Percentiles rank a stretch among this genome's conserved stretches.
Conservation (phyloP, 2,797 vertebrate genomes). For the Distichodus sexfasciatus region DNA sequence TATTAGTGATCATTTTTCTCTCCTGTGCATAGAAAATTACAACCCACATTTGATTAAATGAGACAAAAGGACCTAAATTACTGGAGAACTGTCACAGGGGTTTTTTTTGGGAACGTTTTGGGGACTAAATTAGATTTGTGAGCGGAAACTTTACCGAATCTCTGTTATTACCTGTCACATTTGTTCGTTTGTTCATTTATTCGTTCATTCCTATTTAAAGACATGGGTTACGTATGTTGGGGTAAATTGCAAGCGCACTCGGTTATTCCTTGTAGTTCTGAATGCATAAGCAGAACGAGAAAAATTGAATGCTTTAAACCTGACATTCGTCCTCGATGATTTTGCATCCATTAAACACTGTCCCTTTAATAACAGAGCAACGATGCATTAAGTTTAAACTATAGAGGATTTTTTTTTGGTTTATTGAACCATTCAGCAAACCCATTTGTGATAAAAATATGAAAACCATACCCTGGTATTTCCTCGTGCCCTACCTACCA, state of each 20-base stretch:
- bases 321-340: no score
- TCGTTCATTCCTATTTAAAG: not conserved
- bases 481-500: constrained; percentile 17
- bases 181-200: not conserved
- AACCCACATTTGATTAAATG: not conserved
- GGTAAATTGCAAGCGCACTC: no score
- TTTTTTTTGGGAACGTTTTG: not conserved
- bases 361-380: no score
- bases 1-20: constrained; percentile 21
- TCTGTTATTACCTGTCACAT: not conserved
- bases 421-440: no score
- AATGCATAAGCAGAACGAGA: no score
- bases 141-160: not conserved
- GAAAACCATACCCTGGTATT: constrained; percentile 3
- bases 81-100: not conserved
- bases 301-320: no score
- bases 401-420: no score
- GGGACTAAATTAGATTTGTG: not conserved
- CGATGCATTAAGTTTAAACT: no score
- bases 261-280: no score
- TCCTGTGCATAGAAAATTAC: not conserved
- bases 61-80: not conserved
- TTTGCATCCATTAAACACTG: no score
- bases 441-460: constrained; percentile 1
- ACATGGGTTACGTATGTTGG: no score